phyloP scores from a whole-genome alignment of 2,797 vertebrate species.

The Poecile montanus region DNA sequence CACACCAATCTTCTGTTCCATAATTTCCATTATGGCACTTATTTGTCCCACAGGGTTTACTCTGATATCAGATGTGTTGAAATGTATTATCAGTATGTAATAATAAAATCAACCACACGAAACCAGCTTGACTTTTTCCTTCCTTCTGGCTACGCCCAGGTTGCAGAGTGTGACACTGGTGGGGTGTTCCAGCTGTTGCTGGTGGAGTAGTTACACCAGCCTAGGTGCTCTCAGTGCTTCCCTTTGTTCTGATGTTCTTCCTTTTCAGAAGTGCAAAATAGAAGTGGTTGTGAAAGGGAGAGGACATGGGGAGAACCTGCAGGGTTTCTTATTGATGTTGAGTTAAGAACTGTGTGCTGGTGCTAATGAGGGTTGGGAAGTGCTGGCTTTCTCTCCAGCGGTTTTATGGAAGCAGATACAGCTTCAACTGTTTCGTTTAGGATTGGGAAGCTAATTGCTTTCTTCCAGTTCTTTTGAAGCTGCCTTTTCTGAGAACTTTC shows the following conservation, averaged over 20 bases:
- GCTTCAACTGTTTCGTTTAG: not conserved
- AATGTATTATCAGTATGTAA: conserved; percentile 48
- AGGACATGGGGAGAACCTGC: not conserved
- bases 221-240: not conserved
- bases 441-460: not conserved
- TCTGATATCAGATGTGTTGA: conserved; percentile 31
- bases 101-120: conserved; percentile 49
- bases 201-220: not conserved
- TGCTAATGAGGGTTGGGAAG: not conserved
- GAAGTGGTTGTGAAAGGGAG: not conserved
- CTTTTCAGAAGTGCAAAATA: not conserved
- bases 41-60: not conserved
- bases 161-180: not conserved
- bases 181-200: not conserved
- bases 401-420: not conserved
- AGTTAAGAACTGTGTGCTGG: not conserved
- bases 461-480: not conserved
- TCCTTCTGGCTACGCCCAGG: not conserved
- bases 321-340: not conserved
- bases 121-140: not conserved
- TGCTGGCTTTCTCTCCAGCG: not conserved
- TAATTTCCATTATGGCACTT: conserved; percentile 1
- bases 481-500: not conserved
- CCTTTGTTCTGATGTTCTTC: not conserved
- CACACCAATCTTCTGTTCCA: conserved; percentile 9